Base-by-base conservation (phyloP, 2,797 vertebrate species). In the Bradypus variegatus region DNA sequence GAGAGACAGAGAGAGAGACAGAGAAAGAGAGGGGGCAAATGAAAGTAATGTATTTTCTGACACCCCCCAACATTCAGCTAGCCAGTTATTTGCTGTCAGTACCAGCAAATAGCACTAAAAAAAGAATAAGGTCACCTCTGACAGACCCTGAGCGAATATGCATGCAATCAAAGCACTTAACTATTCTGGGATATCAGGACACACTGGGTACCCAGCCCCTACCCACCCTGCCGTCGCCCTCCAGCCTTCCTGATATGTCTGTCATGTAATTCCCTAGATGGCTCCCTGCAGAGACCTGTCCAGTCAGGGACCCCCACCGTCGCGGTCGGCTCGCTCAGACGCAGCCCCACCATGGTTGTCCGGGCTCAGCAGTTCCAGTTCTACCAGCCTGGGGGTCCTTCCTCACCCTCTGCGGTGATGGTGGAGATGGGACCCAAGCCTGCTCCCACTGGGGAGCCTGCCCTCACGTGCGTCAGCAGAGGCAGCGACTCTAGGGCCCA, bases 401-500 rank as follows among this genome's bases (percentile, higher is more conserved):
- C 96, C 2, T 93, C 97, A 8, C 90, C 97, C 5, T 95, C 97
- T 0, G 96, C 98, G 0, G 6, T 33, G 91, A 0, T 0, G 16
- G 96, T 97, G 2, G 97, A 98, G 83, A 94, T 97, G 76, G 98
- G 97, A 84, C 92, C 96, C 78, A 98, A 98, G 94, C 96, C 96
- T 8, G 94, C 89, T 83, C 77, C 97, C 76, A 90, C 97, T 4
- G 95, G 97, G 1, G 98, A 98, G 9, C 86, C 95, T 19, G 94
- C 97, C 3, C 96, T 97, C 9, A 95, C 95, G 1, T 94, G 96
- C 0, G 88, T 95, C 88, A 95, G 96, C 89, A 97, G 98, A 97
- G 97, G 96, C 82, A 97, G 96, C 86, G 98, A 98, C 83, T 96
- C 97, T 94, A 96, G 97, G 95, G 96, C 94, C 45, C 98, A 98